phyloP scores from a whole-genome alignment of 2,113 vertebrate species.

The Lepus timidus region DNA sequence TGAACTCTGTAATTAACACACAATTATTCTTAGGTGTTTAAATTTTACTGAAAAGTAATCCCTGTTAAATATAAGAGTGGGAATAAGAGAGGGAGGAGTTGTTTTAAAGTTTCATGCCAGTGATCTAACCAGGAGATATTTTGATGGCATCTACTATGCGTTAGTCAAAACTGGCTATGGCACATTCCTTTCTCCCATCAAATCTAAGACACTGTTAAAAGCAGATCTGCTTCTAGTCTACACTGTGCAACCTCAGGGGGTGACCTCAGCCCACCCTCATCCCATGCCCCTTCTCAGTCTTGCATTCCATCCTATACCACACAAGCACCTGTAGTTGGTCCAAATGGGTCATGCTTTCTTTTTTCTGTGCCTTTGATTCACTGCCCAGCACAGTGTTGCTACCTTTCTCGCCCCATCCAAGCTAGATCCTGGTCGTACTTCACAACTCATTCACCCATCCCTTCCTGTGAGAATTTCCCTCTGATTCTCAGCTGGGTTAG shows the following conservation, averaged over 20 bases:
- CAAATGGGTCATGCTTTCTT: background rate
- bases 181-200: background rate
- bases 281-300: background rate
- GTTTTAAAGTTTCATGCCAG: background rate
- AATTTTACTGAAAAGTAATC: too few species aligned
- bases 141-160: background rate
- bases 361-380: background rate
- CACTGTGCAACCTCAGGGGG: background rate
- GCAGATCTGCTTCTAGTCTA: background rate
- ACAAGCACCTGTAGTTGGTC: accelerated
- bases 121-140: background rate
- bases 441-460: too few species aligned
- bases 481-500: background rate
- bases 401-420: background rate
- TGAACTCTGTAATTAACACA: too few species aligned
- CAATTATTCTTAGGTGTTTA: too few species aligned
- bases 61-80: too few species aligned
- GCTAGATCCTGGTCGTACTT: background rate
- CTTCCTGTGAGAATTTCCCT: background rate
- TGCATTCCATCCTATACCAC: background rate
- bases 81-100: too few species aligned
- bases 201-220: background rate
- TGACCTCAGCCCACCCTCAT: background rate
- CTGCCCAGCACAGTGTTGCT: background rate
- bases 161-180: background rate